Conservation (phyloP, 35 echinoderm and acorn worm species). For the Chiridota heheva region DNA sequence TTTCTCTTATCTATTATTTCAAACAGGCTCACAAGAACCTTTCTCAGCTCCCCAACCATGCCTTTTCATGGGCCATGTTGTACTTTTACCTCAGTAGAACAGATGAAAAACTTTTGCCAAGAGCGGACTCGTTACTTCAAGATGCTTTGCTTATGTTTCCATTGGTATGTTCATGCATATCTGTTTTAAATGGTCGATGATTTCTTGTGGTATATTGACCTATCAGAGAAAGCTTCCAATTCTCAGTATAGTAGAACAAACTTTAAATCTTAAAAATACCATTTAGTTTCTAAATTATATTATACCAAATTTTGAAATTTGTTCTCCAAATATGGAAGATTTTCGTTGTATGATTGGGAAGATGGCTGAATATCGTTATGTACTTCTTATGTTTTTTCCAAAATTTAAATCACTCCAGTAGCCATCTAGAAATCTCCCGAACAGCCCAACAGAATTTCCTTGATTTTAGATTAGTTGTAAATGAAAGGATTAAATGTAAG, state of each 20-base stretch:
- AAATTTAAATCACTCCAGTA: too few species aligned
- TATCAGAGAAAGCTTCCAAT: too few species aligned
- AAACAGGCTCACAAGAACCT: conserved; percentile 95
- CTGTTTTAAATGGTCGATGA: not conserved
- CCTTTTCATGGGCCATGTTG: conserved; percentile 76
- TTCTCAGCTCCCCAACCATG: conserved; percentile 94
- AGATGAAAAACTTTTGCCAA: conserved; percentile 25
- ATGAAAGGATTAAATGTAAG: too few species aligned
- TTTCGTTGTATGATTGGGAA: not conserved
- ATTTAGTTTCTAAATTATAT: not conserved
- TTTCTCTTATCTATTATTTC: conserved; percentile 14
- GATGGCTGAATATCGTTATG: too few species aligned
- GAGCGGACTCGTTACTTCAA: conserved; percentile 65
- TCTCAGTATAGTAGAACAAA: not conserved
- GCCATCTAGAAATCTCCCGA: too few species aligned
- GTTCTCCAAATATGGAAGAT: not conserved
- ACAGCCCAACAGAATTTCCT: too few species aligned
- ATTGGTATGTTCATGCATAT: conserved; percentile 52
- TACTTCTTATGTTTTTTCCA: too few species aligned
- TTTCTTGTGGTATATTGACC: not conserved
- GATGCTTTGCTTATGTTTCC: conserved; percentile 90
- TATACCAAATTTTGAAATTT: not conserved
- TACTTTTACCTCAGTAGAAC: conserved; percentile 56
- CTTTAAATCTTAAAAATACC: not conserved
- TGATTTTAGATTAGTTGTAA: too few species aligned